A percentile compares a stretch with the other conserved stretches of the same genome.
Conservation (phyloP, 1,140 invertebrate genomes). For the Drepana arcuata region DNA sequence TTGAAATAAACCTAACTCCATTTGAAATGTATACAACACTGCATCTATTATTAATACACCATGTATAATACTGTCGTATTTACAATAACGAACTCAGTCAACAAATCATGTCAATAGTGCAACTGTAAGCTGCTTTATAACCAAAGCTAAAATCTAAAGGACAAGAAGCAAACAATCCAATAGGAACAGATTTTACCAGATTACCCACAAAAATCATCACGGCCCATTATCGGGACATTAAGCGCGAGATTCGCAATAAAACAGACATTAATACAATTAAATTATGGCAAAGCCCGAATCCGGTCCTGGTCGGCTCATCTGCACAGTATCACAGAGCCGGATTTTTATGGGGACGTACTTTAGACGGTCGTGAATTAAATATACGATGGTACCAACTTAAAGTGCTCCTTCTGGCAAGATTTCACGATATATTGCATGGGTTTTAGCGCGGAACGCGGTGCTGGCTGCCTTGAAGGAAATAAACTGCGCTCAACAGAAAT, state of each 20-base stretch:
- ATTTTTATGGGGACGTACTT: constrained; percentile 67
- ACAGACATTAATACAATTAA: constrained; percentile 64
- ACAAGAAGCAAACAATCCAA: constrained; percentile 4
- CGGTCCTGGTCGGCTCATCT: constrained; percentile 58
- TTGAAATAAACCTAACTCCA: too few species aligned
- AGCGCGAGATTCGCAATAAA: constrained; percentile 67
- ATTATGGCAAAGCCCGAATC: constrained; percentile 44
- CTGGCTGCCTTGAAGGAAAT: constrained; percentile 2
- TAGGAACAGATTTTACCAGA: constrained; percentile 4
- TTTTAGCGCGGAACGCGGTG: constrained; percentile 3
- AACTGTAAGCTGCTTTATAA: too few species aligned
- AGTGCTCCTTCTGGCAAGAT: constrained; percentile 58
- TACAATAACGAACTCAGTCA: too few species aligned
- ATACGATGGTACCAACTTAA: constrained; percentile 51
- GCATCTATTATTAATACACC: too few species aligned
- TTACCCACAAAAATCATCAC: constrained; percentile 41
- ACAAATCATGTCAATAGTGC: too few species aligned
- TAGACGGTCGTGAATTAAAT: constrained; percentile 62
- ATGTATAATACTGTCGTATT: too few species aligned
- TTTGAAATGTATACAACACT: too few species aligned
- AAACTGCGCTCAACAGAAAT: too few species aligned
- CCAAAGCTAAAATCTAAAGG: constrained; percentile 1
- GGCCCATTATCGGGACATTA: constrained; percentile 50
- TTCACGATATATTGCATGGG: constrained; percentile 50
- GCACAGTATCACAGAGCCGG: constrained; percentile 56